Evolutionary conservation across 1,140 invertebrate genomes (phyloP).

Genomic region (Neodiprion lecontei): DNA sequence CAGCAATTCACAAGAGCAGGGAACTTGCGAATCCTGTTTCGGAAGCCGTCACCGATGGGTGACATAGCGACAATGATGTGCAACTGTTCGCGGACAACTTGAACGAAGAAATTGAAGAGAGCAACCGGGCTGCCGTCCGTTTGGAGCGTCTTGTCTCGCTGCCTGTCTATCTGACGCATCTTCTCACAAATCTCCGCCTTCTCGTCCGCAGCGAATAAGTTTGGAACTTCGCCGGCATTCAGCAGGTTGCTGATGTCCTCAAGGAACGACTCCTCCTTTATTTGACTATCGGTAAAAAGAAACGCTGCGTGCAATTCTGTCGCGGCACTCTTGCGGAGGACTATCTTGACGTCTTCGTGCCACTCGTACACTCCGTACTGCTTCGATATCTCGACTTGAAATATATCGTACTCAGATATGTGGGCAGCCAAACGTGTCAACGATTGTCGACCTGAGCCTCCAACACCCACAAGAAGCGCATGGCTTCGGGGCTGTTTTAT

Average conservation of each 20-base stretch:
- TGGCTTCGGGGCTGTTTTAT: conserved; percentile 90
- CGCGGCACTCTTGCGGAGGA: conserved; percentile 82
- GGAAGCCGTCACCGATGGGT: conserved; percentile 85
- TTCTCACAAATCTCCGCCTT: conserved; percentile 93
- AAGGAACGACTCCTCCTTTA: conserved; percentile 91
- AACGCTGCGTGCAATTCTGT: conserved; percentile 89
- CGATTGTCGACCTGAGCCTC: conserved; percentile 91
- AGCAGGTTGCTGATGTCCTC: conserved; percentile 95
- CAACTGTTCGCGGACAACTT: conserved; percentile 87
- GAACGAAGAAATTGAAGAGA: conserved; percentile 90
- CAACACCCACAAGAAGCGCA: conserved; percentile 85
- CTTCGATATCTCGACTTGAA: conserved; percentile 90
- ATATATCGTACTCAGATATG: conserved; percentile 92
- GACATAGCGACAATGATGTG: conserved; percentile 94
- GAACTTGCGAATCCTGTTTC: conserved; percentile 88
- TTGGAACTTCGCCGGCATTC: conserved; percentile 93
- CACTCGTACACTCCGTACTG: conserved; percentile 86
- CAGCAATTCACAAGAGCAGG: conserved; percentile 95
- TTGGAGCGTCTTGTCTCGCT: conserved; percentile 87
- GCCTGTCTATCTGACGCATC: conserved; percentile 90
- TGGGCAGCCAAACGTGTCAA: conserved; percentile 87
- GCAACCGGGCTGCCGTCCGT: conserved; percentile 90
- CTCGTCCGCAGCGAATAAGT: conserved; percentile 87
- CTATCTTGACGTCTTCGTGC: conserved; percentile 87
- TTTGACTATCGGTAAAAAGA: conserved; percentile 89